Conservation (phyloP, 1,140 invertebrate species). For the Meloidogyne floridensis region DNA sequence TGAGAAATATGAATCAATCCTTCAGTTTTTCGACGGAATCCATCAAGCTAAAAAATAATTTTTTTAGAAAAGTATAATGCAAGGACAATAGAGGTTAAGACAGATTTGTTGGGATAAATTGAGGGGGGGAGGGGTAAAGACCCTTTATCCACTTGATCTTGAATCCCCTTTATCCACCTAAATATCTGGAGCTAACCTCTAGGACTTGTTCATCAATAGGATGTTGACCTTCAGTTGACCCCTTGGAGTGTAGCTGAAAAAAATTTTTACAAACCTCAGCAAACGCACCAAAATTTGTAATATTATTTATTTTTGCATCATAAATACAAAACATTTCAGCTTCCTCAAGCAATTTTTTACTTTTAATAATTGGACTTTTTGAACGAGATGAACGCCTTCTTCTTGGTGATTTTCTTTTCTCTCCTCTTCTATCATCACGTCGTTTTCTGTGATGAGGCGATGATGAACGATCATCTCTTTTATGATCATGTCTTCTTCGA, state of each 20-base stretch:
- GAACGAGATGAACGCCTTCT: constrained; percentile 51
- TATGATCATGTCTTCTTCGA: constrained; percentile 21
- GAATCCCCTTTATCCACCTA: no score
- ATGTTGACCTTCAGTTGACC: no score
- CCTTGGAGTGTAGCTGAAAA: no score
- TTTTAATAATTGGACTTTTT: constrained; percentile 51
- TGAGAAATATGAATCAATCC: constrained; percentile 97
- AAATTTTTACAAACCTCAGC: constrained; percentile 72
- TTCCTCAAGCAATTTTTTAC: constrained; percentile 66
- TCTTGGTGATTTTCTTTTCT: constrained; percentile 4
- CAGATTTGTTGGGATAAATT: no score
- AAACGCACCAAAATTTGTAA: constrained; percentile 96
- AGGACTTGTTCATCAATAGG: no score
- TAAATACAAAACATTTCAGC: constrained; percentile 78
- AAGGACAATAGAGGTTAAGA: no score
- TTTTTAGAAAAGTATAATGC: no score
- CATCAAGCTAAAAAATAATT: constrained; percentile 73
- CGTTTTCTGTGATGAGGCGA: not conserved
- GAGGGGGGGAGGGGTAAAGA: no score
- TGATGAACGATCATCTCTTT: not conserved
- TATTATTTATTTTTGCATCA: constrained; percentile 87
- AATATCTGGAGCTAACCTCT: no score
- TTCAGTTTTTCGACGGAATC: constrained; percentile 82
- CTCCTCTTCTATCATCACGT: not conserved
- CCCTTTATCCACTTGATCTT: no score